A percentile compares a stretch with the other conserved stretches of the same genome.
Conservation (phyloP, 2,113 vertebrate species). For the Onychostruthus taczanowskii region DNA sequence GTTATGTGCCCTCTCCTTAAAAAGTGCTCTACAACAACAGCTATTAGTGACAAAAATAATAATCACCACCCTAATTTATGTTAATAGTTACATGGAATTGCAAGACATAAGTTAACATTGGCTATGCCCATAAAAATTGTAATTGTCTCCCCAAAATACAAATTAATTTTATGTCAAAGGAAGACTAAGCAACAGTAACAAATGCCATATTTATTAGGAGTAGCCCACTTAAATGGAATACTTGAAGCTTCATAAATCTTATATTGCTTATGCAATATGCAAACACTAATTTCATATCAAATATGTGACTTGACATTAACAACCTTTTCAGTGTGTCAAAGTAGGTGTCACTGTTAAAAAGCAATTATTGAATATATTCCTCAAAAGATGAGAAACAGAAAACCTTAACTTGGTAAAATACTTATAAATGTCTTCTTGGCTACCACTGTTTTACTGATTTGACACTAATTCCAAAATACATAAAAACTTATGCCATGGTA, state of each 20-base stretch:
- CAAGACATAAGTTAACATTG: not conserved
- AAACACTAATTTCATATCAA: not conserved
- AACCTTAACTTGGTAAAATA: not conserved
- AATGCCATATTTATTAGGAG: not conserved
- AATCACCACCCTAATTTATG: not conserved
- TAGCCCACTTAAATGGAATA: not conserved
- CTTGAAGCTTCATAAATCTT: not conserved
- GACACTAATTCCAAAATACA: not conserved
- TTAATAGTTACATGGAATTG: not conserved
- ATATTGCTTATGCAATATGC: not conserved
- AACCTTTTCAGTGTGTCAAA: not conserved
- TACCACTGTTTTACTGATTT: not conserved
- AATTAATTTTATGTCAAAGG: not conserved
- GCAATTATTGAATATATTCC: not conserved
- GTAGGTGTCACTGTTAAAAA: not conserved
- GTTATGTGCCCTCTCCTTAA: not conserved
- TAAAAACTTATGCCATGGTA: not conserved
- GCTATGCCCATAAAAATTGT: not conserved
- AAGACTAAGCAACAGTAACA: not conserved
- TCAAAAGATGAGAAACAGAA: not conserved
- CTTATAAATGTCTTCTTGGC: not conserved
- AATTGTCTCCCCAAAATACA: not conserved
- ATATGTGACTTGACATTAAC: not conserved
- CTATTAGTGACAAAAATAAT: not conserved
- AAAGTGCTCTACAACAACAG: not conserved